Percentiles rank a stretch among this genome's conserved stretches.
phyloP scores from a whole-genome alignment of 2,888 invertebrate genomes.

The Cistogaster globosa region DNA sequence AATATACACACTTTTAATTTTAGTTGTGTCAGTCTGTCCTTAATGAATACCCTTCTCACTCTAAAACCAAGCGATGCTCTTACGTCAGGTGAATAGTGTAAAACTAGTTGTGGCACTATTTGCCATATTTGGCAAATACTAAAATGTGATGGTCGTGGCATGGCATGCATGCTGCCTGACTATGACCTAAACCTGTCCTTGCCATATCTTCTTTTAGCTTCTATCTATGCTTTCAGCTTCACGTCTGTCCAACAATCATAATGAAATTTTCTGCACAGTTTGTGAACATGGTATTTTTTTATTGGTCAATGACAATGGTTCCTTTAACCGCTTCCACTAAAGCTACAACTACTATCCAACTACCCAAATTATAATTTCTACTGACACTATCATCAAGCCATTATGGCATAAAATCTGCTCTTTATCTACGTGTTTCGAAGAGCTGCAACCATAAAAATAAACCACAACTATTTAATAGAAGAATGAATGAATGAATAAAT shows the following conservation, averaged over 20 bases:
- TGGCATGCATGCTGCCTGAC: not conserved
- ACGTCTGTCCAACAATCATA: conserved; percentile 49
- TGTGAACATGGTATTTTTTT: conserved; percentile 68
- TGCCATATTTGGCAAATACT: conserved; percentile 34
- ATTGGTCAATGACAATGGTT: conserved; percentile 60
- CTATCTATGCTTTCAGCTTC: not conserved
- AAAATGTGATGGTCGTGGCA: not conserved
- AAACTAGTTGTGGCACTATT: not conserved
- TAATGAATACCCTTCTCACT: not conserved
- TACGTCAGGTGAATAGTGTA: no score
- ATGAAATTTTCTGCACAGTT: conserved; percentile 71
- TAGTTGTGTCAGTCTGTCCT: conserved; percentile 14
- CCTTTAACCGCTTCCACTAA: conserved; percentile 28
- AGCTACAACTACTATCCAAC: conserved; percentile 19
- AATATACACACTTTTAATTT: conserved; percentile 50
- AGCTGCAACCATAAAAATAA: conserved; percentile 13
- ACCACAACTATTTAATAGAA: conserved; percentile 43
- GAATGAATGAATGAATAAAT: conserved; percentile 25
- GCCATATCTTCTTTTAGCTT: not conserved
- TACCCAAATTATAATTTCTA: conserved; percentile 23
- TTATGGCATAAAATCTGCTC: conserved; percentile 50
- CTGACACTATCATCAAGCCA: conserved; percentile 36
- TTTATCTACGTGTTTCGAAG: conserved; percentile 52
- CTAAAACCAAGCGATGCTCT: conserved; percentile 2
- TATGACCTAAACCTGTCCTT: not conserved